Base-by-base conservation (phyloP, 2,888 invertebrate genomes). In the Drosophila cracens region DNA sequence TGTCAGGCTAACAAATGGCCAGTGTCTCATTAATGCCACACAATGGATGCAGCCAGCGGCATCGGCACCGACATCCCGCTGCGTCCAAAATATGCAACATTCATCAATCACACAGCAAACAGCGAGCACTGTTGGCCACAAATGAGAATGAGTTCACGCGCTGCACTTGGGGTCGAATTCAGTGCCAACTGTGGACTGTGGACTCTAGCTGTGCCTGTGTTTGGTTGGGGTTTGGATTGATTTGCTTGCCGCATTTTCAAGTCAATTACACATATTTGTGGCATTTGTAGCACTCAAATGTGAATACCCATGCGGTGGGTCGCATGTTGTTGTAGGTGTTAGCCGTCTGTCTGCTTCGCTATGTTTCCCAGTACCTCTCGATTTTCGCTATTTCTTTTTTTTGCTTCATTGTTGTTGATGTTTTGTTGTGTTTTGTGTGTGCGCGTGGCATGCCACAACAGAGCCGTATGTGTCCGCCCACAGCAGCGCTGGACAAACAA, bases 21-120 rank as follows among this genome's bases (percentile, higher is more conserved):
- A 79, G 74, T 85, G 85, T 85, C 85, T 85, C 85, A 85, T 85
- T 85, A 85, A 87, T 83, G 85, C 87, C 85, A 85, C 85, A 85
- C 85, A 87, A 85, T 85, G 79, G 79, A 76, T 76, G 67, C 87
- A 74, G 84, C 87, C 82, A 74, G 33, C 79, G 71, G 74, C 71
- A 70, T 87, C 88, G 46, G 46, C 46, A 46, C 43, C 61, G 82
- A 79, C 80, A 77, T 87, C 88, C 84, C 84, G 74, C 86, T 81
- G 90, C 81, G 91, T 86, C 88, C 88, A 81, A 88, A 90, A 89
- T 85, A 87, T 91, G 85, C 85, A 90, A 88, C 91, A 90, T 90
- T 89, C 88, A 91, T 91, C 91, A 91, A 91, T 91, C 91, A 91
- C 89, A 81, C 82, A 77, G 82, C 81, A 54, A 91, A 91, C 90